Percentiles rank a stretch among this genome's conserved stretches.
phyloP scores from a whole-genome alignment of 1,140 invertebrate species.

The Drosophila varians region DNA sequence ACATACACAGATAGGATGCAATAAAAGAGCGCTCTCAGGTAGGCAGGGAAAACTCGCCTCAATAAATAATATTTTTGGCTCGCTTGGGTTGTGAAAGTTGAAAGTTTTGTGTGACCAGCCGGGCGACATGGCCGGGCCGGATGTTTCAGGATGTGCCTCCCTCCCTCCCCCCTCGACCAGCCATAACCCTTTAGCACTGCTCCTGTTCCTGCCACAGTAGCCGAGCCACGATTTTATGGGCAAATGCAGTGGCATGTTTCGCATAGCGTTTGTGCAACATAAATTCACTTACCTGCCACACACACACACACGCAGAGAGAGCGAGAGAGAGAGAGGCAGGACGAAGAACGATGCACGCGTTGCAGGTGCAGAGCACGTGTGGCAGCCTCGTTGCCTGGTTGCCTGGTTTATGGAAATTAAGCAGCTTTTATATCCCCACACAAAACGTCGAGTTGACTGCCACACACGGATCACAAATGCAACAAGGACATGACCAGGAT shows the following conservation, averaged over 20 bases:
- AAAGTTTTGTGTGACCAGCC: slow-evolving; percentile 41
- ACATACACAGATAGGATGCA: background rate
- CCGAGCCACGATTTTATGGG: slow-evolving; percentile 59
- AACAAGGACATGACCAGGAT: background rate
- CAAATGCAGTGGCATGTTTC: slow-evolving; percentile 77
- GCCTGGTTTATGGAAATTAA: slow-evolving; percentile 68
- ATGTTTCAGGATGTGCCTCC: slow-evolving; percentile 30
- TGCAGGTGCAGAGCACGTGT: slow-evolving; percentile 42
- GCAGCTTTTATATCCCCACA: slow-evolving; percentile 40
- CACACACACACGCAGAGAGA: slow-evolving; percentile 12
- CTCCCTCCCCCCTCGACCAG: too few species aligned
- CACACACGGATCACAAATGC: slow-evolving; percentile 8
- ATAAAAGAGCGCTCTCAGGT: slow-evolving; percentile 19
- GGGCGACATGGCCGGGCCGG: slow-evolving; percentile 16
- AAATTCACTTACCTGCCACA: slow-evolving; percentile 71
- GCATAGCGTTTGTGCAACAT: slow-evolving; percentile 73
- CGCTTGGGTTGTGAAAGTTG: slow-evolving; percentile 16
- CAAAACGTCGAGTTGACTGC: background rate
- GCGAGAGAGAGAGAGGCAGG: slow-evolving; percentile 7
- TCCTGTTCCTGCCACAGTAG: slow-evolving; percentile 18
- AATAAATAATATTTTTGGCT: slow-evolving; percentile 71
- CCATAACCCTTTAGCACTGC: too few species aligned
- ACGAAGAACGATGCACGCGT: slow-evolving; percentile 7
- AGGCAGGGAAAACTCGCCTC: slow-evolving; percentile 16
- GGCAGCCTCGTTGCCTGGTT: slow-evolving; percentile 49